A percentile compares a stretch with the other conserved stretches of the same genome.
Evolutionary conservation across 2,113 vertebrate species (phyloP).

Genomic region (Chlorocebus sabaeus): DNA sequence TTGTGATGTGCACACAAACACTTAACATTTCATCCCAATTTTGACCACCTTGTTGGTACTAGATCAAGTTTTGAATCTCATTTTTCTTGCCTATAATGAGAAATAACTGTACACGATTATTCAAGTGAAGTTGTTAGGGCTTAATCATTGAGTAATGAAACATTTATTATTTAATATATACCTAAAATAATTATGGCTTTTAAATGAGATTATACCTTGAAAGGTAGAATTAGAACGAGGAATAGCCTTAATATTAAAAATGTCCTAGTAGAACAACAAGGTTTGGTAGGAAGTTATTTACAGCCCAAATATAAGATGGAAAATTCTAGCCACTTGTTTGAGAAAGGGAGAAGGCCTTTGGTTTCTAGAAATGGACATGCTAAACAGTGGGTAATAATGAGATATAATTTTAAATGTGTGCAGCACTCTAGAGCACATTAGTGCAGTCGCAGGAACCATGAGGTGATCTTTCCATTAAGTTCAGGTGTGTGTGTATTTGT

Average conservation of each 20-base stretch:
- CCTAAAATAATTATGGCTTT: constrained; percentile 51
- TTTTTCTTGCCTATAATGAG: constrained; percentile 41
- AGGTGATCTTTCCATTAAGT: background rate
- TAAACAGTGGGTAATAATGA: background rate
- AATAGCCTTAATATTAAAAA: constrained; percentile 49
- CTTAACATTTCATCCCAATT: background rate
- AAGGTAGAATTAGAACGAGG: constrained; percentile 40
- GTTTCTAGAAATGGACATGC: background rate
- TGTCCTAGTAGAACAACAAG: background rate
- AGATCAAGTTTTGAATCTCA: background rate
- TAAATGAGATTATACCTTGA: constrained; percentile 31
- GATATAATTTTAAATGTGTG: background rate
- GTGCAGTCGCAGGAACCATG: background rate
- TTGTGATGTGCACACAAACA: background rate
- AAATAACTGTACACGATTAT: constrained; percentile 12
- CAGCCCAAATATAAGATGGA: background rate
- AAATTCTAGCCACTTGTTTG: background rate
- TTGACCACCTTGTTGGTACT: background rate
- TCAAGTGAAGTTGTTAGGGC: constrained; percentile 30
- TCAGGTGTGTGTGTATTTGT: background rate
- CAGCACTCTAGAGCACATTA: background rate
- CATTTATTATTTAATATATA: constrained; percentile 53
- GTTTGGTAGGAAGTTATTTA: constrained; percentile 39
- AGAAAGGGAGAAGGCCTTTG: background rate
- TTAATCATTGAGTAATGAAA: constrained; percentile 32